Percentiles rank a stretch among this genome's conserved stretches.
Conservation (phyloP, 2,113 vertebrate species). For the Dromas ardeola region DNA sequence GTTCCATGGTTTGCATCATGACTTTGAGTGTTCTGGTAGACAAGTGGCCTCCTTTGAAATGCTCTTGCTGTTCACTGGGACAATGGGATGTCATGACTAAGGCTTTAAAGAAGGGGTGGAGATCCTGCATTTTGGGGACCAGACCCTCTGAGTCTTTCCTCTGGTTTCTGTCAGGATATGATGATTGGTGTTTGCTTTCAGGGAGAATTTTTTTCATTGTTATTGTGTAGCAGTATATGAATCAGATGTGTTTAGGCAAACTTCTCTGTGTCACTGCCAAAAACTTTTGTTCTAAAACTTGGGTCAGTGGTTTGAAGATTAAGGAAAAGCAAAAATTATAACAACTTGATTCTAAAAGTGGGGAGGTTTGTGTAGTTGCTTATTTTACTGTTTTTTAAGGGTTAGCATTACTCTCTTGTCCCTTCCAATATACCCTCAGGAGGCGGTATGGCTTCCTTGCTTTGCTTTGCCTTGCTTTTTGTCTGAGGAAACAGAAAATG, state of each 20-base stretch:
- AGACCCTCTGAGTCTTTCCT: background rate
- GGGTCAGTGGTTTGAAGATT: background rate
- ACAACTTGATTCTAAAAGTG: background rate
- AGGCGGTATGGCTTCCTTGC: background rate
- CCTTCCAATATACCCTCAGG: background rate
- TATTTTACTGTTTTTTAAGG: background rate
- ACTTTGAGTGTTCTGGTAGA: background rate
- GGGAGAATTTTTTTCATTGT: background rate
- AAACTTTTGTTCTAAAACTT: background rate
- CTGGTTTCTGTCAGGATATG: background rate
- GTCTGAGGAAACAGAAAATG: background rate
- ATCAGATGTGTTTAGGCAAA: slow-evolving; percentile 4
- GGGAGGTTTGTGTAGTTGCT: background rate
- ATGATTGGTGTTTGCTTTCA: background rate
- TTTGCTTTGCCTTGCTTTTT: background rate
- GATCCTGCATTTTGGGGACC: background rate
- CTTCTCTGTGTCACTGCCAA: background rate
- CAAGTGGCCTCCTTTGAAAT: background rate
- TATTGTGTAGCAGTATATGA: background rate
- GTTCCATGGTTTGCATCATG: background rate
- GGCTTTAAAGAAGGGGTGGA: background rate
- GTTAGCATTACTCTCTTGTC: background rate
- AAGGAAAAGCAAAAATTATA: background rate
- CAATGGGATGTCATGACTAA: background rate
- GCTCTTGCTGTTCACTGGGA: background rate